Percentiles rank a stretch among this genome's conserved stretches.
Evolutionary conservation across 2,888 invertebrate species (phyloP).

Genomic region (Drosophila eohydei): DNA sequence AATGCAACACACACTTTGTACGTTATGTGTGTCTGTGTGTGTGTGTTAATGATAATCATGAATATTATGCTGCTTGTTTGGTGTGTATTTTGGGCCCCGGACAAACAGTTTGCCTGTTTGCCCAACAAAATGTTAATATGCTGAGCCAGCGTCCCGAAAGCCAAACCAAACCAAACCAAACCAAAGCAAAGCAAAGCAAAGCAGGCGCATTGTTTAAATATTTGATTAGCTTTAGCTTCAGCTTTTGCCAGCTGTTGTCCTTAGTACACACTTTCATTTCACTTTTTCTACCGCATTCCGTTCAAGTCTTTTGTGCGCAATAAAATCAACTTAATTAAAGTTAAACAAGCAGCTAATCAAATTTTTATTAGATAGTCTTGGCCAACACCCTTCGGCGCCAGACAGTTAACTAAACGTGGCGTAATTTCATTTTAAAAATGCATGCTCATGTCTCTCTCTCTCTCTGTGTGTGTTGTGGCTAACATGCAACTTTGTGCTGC

Average conservation of each 20-base stretch:
- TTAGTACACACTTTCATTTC: slow-evolving; percentile 3
- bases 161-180: slow-evolving; percentile 17
- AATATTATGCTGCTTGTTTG: slow-evolving; percentile 67
- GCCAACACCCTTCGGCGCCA: slow-evolving; percentile 18
- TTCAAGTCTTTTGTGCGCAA: slow-evolving; percentile 40
- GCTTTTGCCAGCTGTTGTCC: slow-evolving; percentile 5
- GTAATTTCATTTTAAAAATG: slow-evolving; percentile 78
- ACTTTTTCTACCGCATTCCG: not conserved
- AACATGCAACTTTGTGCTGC: slow-evolving; percentile 24
- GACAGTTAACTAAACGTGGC: slow-evolving; percentile 68
- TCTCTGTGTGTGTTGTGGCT: slow-evolving; percentile 11
- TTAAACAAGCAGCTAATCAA: slow-evolving; percentile 80
- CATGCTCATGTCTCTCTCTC: slow-evolving; percentile 31
- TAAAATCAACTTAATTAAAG: slow-evolving; percentile 78
- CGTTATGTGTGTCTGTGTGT: slow-evolving; percentile 10
- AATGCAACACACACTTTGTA: slow-evolving; percentile 29
- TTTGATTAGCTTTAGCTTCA: slow-evolving; percentile 58
- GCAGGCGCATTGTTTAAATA: slow-evolving; percentile 59
- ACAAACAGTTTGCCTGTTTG: slow-evolving; percentile 57
- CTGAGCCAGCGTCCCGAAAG: slow-evolving; percentile 48
- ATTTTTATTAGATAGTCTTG: slow-evolving; percentile 69
- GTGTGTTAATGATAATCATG: slow-evolving; percentile 71
- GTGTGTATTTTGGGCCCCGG: slow-evolving; percentile 41
- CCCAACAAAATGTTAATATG: slow-evolving; percentile 56
- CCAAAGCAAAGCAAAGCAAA: not conserved